Evolutionary conservation across 2,888 invertebrate species (phyloP).

Genomic region (Bruchidius siliquastri): DNA sequence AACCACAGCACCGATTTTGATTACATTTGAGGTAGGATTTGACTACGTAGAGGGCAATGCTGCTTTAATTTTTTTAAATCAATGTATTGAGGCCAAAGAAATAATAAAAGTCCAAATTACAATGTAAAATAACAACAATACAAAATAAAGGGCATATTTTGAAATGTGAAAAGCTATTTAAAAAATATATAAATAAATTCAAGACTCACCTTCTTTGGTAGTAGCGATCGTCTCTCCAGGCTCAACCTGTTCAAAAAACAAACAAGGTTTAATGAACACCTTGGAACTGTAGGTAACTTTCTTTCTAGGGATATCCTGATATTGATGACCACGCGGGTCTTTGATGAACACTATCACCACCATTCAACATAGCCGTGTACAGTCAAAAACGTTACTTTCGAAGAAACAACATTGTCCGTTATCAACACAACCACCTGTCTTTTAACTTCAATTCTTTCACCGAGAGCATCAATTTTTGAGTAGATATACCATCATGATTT

Average conservation of each 20-base stretch:
- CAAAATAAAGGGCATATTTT: no score
- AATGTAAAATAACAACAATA: no score
- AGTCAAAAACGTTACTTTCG: conserved; percentile 14
- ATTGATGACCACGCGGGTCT: conserved; percentile 53
- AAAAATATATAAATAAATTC: background rate
- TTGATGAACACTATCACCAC: conserved; percentile 64
- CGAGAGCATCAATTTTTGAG: background rate
- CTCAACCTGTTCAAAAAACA: conserved; percentile 50
- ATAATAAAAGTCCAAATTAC: no score
- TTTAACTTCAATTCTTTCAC: background rate
- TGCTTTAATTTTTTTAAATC: no score
- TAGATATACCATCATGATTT: background rate
- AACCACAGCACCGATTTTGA: no score
- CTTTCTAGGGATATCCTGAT: conserved; percentile 33
- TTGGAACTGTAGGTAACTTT: conserved; percentile 43
- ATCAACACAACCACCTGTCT: conserved; percentile 1
- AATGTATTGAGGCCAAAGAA: no score
- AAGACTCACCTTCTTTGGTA: conserved; percentile 75
- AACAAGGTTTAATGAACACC: conserved; percentile 42
- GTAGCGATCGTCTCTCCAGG: conserved; percentile 76
- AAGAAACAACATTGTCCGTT: conserved; percentile 1
- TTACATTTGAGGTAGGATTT: no score
- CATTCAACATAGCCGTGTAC: conserved; percentile 49
- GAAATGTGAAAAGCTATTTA: no score
- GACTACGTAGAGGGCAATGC: no score